Evolutionary conservation across 2,888 invertebrate species (phyloP).

Genomic region (Polymixis lichenea): DNA sequence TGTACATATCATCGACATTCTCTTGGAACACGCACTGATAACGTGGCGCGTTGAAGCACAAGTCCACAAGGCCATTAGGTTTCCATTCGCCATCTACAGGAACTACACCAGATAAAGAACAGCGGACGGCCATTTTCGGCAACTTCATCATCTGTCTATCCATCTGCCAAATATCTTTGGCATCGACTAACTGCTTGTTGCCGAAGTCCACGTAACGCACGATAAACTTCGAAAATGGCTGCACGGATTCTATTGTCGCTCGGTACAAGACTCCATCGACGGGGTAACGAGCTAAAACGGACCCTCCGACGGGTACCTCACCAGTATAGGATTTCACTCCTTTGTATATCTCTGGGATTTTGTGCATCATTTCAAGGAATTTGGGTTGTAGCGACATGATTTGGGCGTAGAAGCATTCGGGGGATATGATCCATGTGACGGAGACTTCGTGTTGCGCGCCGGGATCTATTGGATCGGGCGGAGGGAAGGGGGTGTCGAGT

Average conservation of each 20-base stretch:
- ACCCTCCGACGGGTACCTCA: constrained; percentile 90
- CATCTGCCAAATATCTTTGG: constrained; percentile 92
- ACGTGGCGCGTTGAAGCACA: constrained; percentile 91
- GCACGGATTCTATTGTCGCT: constrained; percentile 91
- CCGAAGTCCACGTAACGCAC: constrained; percentile 95
- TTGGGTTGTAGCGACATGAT: constrained; percentile 87
- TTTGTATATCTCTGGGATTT: constrained; percentile 92
- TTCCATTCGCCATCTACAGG: constrained; percentile 91
- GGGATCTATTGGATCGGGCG: constrained; percentile 82
- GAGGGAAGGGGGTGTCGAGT: constrained; percentile 85
- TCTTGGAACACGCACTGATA: constrained; percentile 91
- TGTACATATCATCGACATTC: constrained; percentile 84
- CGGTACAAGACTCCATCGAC: constrained; percentile 94
- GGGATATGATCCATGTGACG: constrained; percentile 94
- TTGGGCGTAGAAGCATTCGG: constrained; percentile 93
- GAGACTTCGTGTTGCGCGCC: constrained; percentile 90
- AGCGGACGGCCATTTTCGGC: constrained; percentile 93
- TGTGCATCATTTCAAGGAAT: constrained; percentile 93
- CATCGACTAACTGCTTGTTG: constrained; percentile 92
- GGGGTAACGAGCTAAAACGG: constrained; percentile 93
- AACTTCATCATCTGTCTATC: constrained; percentile 92
- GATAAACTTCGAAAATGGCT: constrained; percentile 91
- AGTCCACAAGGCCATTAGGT: constrained; percentile 87
- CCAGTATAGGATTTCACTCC: constrained; percentile 84
- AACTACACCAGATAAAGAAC: constrained; percentile 91